Conservation (phyloP, 2,113 vertebrate genomes). For the Turdus rufiventris region DNA sequence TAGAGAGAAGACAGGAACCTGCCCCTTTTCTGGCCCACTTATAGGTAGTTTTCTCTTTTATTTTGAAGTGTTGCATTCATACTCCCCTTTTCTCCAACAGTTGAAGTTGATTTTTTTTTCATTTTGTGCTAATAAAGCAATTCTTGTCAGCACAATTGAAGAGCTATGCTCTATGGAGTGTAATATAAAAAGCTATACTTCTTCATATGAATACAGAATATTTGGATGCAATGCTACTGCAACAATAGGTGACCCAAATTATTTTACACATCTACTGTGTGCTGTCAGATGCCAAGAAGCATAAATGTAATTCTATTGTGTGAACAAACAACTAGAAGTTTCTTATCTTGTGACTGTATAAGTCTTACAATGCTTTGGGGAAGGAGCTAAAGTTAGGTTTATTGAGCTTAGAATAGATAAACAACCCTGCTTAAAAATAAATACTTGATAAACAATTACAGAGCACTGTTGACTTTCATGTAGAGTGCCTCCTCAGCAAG, state of each 20-base stretch:
- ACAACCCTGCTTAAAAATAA: background rate
- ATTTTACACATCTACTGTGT: background rate
- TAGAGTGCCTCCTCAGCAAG: background rate
- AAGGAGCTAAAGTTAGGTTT: background rate
- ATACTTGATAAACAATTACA: background rate
- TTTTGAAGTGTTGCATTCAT: constrained; percentile 16
- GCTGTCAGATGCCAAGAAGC: background rate
- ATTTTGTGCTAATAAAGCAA: background rate
- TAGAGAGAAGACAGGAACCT: background rate
- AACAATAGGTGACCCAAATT: background rate
- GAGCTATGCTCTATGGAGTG: background rate
- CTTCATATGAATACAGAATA: background rate
- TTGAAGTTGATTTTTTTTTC: background rate
- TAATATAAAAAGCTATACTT: background rate
- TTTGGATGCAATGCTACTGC: background rate
- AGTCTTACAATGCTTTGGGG: background rate
- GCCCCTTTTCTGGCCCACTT: background rate
- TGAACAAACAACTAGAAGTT: background rate
- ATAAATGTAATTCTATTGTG: background rate
- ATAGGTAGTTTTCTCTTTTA: background rate
- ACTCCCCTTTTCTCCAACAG: background rate
- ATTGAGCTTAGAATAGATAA: background rate
- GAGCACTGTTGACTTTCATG: background rate
- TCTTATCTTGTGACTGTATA: background rate
- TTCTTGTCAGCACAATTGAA: background rate